Conservation (phyloP, 2,113 vertebrate species). For the Typhlomys cinereus region DNA sequence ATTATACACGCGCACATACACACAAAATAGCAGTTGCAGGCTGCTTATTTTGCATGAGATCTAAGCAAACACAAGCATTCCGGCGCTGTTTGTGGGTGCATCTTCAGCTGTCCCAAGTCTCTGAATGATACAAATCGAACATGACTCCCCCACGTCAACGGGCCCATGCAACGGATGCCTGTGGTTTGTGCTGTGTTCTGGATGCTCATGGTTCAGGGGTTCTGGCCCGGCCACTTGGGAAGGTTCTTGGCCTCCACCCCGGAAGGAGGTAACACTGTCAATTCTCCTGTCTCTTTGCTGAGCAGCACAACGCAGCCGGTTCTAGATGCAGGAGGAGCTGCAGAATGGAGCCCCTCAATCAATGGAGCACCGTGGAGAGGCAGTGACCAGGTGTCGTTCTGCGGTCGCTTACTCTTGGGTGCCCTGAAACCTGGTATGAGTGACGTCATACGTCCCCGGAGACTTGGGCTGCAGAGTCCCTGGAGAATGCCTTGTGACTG, state of each 20-base stretch:
- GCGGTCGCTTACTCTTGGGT: not conserved
- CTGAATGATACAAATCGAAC: not conserved
- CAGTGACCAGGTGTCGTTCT: accelerated
- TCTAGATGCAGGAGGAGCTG: not conserved
- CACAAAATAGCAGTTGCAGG: too few species aligned
- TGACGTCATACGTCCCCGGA: accelerated
- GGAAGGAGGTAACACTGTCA: not conserved
- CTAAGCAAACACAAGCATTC: not conserved
- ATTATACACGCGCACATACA: too few species aligned
- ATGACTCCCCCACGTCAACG: not conserved
- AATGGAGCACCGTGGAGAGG: too few species aligned
- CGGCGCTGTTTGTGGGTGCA: not conserved
- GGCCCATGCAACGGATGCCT: not conserved
- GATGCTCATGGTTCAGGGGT: not conserved
- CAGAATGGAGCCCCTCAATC: not conserved
- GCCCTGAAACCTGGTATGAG: not conserved
- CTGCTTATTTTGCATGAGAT: not conserved
- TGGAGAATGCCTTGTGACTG: not conserved
- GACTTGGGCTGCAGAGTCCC: accelerated
- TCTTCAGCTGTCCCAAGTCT: not conserved
- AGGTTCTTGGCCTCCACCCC: not conserved
- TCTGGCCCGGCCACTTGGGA: not conserved
- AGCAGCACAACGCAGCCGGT: not conserved
- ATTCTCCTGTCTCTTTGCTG: not conserved
- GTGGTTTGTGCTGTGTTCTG: not conserved